These are phyloP conservation scores for Danio jaintianensis DNA, from an alignment of 2,797 vertebrate species.

Conservation along the genomic window DNA sequence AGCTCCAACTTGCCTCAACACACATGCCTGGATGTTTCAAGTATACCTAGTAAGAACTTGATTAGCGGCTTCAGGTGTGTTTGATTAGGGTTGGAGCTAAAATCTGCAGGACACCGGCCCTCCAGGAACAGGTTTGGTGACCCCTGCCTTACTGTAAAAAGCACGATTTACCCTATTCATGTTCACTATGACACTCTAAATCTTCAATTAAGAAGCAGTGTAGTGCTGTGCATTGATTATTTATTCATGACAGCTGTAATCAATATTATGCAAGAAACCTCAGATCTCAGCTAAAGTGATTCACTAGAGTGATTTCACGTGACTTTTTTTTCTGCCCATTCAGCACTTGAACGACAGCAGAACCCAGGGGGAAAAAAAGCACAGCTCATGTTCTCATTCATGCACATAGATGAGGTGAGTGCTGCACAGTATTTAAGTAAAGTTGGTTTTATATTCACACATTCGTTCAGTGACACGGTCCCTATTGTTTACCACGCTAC, in stretches of 20 bases:
- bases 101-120: too few relatives aligned
- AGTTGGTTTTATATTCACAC: too few relatives aligned
- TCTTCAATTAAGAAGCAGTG: not conserved
- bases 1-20: too few relatives aligned
- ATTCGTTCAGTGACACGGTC: too few relatives aligned
- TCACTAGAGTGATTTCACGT: conserved; percentile 24
- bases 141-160: not conserved
- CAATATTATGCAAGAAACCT: conserved; percentile 26
- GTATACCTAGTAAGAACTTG: too few relatives aligned
- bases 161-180: not conserved
- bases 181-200: not conserved
- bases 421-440: not conserved
- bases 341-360: conserved; percentile 2
- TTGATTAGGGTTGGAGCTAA: too few relatives aligned
- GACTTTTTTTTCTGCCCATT: conserved; percentile 17
- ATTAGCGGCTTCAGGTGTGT: too few relatives aligned
- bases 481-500: not conserved
- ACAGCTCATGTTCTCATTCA: not conserved
- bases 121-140: too few relatives aligned
- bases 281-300: conserved; percentile 32
- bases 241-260: conserved; percentile 39
- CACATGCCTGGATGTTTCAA: too few relatives aligned
- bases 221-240: conserved; percentile 1
- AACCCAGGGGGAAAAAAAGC: not conserved
- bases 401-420: not conserved